Evolutionary conservation across 2,888 invertebrate genomes (phyloP).

Genomic region (Stenodema calcarata): DNA sequence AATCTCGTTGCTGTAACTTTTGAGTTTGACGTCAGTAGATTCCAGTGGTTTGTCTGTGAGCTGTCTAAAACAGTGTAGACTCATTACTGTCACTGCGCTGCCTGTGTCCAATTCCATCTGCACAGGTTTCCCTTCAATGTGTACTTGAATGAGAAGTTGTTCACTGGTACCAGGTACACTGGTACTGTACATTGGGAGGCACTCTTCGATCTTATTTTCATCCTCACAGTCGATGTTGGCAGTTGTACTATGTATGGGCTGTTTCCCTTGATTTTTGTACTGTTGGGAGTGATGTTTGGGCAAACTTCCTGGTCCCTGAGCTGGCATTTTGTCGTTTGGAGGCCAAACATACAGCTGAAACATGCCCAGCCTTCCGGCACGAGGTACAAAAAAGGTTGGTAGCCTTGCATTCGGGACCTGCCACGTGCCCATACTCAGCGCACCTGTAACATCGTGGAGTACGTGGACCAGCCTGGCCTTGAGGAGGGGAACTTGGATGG

Average conservation of each 20-base stretch:
- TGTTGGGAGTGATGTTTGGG: no score
- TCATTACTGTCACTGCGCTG: background rate
- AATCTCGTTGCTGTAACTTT: background rate
- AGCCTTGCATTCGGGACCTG: background rate
- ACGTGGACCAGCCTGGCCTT: background rate
- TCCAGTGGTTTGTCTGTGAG: background rate
- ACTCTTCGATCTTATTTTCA: background rate
- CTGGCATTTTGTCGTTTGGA: no score
- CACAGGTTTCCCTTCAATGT: background rate
- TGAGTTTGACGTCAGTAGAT: background rate
- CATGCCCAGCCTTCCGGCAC: background rate
- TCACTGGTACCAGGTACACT: background rate
- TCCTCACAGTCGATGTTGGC: background rate
- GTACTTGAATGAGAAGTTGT: background rate
- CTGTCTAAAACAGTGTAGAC: background rate
- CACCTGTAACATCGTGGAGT: background rate
- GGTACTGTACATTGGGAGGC: background rate
- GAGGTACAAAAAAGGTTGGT: background rate
- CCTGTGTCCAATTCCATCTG: background rate
- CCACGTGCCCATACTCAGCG: background rate
- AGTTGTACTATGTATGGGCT: background rate
- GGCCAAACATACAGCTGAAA: background rate
- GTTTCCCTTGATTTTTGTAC: background rate
- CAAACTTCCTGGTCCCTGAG: background rate
- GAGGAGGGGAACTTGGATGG: background rate